Conservation (phyloP, 2,797 vertebrate species). For the Bradypodion ventrale region DNA sequence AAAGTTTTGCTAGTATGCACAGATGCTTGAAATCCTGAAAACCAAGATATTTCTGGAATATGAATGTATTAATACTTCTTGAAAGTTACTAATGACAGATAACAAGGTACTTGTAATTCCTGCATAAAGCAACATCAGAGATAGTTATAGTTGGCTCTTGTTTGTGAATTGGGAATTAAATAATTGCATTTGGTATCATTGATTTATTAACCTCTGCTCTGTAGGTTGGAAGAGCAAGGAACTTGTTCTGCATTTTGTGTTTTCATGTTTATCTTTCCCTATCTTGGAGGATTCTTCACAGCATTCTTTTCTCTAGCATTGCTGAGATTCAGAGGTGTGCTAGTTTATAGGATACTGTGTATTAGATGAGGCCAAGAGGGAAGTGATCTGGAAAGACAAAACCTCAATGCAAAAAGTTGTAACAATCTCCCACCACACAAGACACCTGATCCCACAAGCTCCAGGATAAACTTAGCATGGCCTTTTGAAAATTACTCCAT, state of each 20-base stretch:
- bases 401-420: constrained; percentile 12
- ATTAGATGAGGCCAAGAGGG: neutral
- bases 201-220: neutral
- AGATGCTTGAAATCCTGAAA: neutral
- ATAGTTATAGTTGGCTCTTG: neutral
- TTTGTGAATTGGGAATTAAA: neutral
- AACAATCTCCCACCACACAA: neutral
- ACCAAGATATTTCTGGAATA: neutral
- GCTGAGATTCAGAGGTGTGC: neutral
- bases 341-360: neutral
- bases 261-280: neutral
- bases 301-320: neutral
- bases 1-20: neutral
- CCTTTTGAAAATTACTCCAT: constrained; percentile 65
- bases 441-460: constrained; percentile 53
- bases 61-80: no score
- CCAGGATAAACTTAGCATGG: constrained; percentile 70
- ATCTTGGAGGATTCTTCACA: neutral
- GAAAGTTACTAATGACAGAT: neutral
- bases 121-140: neutral
- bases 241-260: neutral
- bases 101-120: neutral
- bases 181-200: neutral
- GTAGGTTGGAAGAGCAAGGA: neutral
- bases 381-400: neutral